These are phyloP conservation scores for Gouania willdenowi DNA, from an alignment of 2,797 vertebrate genomes.

Conservation along the genomic window DNA sequence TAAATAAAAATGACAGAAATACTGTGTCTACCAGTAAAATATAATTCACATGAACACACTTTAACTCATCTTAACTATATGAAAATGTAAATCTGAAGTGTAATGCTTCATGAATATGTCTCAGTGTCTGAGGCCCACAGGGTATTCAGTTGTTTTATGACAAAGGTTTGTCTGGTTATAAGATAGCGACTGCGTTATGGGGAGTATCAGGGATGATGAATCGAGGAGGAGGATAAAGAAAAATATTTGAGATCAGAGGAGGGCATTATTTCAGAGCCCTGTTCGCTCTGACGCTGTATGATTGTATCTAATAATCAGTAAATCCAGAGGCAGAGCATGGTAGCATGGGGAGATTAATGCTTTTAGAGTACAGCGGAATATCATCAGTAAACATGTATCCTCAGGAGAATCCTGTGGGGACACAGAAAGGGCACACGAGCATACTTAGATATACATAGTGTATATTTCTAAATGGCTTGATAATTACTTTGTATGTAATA, in stretches of 20 bases:
- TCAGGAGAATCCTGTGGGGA: constrained; percentile 13
- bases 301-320: constrained; percentile 46
- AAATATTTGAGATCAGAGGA: constrained; percentile 44
- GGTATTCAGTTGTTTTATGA: constrained; percentile 42
- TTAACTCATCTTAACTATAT: constrained; percentile 22
- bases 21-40: constrained; percentile 13
- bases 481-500: too few species aligned
- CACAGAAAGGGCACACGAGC: too few species aligned
- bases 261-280: constrained; percentile 42
- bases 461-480: too few species aligned
- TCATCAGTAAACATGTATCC: constrained; percentile 4
- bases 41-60: constrained; percentile 2
- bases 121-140: constrained; percentile 27
- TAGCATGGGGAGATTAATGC: constrained; percentile 5
- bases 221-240: constrained; percentile 23
- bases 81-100: constrained; percentile 34
- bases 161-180: constrained; percentile 50
- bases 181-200: constrained; percentile 32
- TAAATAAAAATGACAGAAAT: too few species aligned
- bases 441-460: too few species aligned
- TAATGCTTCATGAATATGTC: constrained; percentile 30
- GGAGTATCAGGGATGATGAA: constrained; percentile 27
- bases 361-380: constrained; percentile 1
- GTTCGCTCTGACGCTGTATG: constrained; percentile 33
- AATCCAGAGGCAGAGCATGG: constrained; percentile 33